Base-by-base conservation (phyloP, 1,140 invertebrate genomes). In the Hyles vespertilio region DNA sequence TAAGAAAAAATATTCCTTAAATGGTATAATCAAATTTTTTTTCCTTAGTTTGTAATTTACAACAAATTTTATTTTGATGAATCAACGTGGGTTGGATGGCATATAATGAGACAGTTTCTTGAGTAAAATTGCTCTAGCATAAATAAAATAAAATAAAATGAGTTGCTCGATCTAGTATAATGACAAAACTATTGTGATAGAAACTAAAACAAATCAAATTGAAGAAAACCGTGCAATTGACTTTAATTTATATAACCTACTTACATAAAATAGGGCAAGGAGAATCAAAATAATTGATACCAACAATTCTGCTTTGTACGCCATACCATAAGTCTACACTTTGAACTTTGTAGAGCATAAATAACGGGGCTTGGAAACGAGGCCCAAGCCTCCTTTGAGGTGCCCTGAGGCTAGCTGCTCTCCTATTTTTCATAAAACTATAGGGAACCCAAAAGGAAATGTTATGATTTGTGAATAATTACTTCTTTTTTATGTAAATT, bases 321-420 rank as follows among this genome's bases (percentile, higher is more conserved):
- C 40, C 52, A 54, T 22, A 22, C 52, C 52, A 54, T 40, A 54
- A 54, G 33, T 54, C 52, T 54, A 54, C 52, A 54, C 52, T 54
- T 54, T 54, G 52, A 54, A 54, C 52, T 53, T 53, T 53, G 51
- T 53, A 40, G 51, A 53, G 51, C 51, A 53, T 53, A 36, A 53
- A 53, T 53, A 53, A 53, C 51, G 33, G 51, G 34, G 51, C 51
- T 53, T 36, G 51, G 34, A 50, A 53, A 36, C 51, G 51, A 53
- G 12, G 34, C 51, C 34, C 51, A 34, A 9, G 11, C 36, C 51
- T 53, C 51, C 51, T 34, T 53, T 53, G 51, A 53, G 51, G 34
- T 53, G 36, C 33, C 51, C 51, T 40, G 51, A 40, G 51, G 51
- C 51, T 53, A 53, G 51, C 10, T 36, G 51, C 51, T 53, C 12